Evolutionary conservation across 2,888 invertebrate species (phyloP).

Genomic region (Thera obeliscata): DNA sequence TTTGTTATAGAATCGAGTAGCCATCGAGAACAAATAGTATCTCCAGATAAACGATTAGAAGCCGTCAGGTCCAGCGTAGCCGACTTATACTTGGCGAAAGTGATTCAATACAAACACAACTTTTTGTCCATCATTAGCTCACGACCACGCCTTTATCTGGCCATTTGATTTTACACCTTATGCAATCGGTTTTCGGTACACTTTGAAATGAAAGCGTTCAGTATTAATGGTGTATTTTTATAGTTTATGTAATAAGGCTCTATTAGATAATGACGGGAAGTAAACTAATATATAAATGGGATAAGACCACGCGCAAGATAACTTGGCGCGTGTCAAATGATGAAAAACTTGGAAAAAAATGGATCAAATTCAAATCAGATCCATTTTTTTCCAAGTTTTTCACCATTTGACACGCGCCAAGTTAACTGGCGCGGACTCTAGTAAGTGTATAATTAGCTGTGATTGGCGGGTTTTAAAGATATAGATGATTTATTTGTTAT

Average conservation of each 20-base stretch:
- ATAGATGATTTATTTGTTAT: constrained; percentile 5
- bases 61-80: constrained; percentile 51
- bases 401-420: too few relatives aligned
- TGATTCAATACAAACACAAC: constrained; percentile 56
- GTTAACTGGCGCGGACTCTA: too few relatives aligned
- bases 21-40: constrained; percentile 53
- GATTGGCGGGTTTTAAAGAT: constrained; percentile 1
- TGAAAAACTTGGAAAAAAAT: too few relatives aligned
- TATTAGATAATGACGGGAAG: constrained; percentile 31
- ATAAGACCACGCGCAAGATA: too few relatives aligned
- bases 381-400: too few relatives aligned
- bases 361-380: too few relatives aligned
- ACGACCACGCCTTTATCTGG: constrained; percentile 35
- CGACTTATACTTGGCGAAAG: constrained; percentile 63
- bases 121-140: constrained; percentile 51
- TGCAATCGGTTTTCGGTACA: constrained; percentile 5
- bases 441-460: constrained; percentile 14
- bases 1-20: constrained; percentile 33
- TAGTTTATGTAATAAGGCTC: constrained; percentile 19
- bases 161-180: constrained; percentile 24
- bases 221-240: constrained; percentile 24
- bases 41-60: constrained; percentile 57
- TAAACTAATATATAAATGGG: constrained; percentile 4
- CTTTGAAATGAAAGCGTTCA: constrained; percentile 18
- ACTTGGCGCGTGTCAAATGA: too few relatives aligned